Evolutionary conservation across 92 coral and sea anemone genomes (phyloP).

Genomic region (Nematostella vectensis): DNA sequence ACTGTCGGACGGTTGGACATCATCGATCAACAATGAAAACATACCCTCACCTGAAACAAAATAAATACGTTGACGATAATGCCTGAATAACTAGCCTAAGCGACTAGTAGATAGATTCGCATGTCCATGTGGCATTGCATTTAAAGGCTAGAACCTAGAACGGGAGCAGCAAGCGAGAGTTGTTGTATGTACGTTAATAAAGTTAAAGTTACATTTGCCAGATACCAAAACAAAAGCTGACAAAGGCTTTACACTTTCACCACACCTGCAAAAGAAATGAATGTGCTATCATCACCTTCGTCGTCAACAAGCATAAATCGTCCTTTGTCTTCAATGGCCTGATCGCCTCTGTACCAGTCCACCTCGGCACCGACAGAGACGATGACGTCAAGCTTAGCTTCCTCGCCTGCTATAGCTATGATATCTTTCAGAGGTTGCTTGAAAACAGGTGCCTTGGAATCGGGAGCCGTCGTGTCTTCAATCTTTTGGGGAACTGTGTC

Average conservation of each 20-base stretch:
- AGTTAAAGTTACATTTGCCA: too few relatives aligned
- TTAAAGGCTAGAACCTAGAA: too few relatives aligned
- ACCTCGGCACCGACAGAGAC: conserved; percentile 55
- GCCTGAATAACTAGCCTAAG: too few relatives aligned
- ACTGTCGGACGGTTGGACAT: conserved; percentile 24
- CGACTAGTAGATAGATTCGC: too few relatives aligned
- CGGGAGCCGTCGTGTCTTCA: conserved; percentile 20
- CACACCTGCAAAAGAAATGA: conserved; percentile 56
- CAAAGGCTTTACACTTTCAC: too few relatives aligned
- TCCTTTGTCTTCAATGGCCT: conserved; percentile 77
- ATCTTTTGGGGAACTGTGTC: conserved; percentile 18
- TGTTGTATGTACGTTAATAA: too few relatives aligned
- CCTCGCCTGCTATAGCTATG: conserved; percentile 48
- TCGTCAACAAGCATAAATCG: conserved; percentile 79
- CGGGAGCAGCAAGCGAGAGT: too few relatives aligned
- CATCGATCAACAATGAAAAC: conserved; percentile 29
- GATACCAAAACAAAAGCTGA: too few relatives aligned
- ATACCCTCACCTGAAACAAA: too few relatives aligned
- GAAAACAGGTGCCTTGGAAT: conserved; percentile 60
- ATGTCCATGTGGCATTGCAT: too few relatives aligned
- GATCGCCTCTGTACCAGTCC: conserved; percentile 84
- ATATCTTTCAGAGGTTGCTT: conserved; percentile 44
- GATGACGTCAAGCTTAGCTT: conserved; percentile 66
- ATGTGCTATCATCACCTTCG: conserved; percentile 59
- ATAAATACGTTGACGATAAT: too few relatives aligned